These are phyloP conservation scores for Corydoras maculifer DNA, from an alignment of 2,113 vertebrate species.

Conservation along the genomic window DNA sequence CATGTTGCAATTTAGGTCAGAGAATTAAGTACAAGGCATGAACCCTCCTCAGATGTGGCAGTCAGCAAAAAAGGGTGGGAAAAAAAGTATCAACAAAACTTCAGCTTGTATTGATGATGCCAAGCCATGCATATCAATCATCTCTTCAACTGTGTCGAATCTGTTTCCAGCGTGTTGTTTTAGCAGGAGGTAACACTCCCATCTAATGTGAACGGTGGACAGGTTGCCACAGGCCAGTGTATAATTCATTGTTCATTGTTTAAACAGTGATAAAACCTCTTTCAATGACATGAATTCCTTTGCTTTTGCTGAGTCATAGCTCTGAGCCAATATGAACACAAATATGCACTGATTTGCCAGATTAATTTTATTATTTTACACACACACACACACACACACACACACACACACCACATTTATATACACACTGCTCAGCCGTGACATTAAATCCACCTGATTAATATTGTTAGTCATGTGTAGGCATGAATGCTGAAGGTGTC, in stretches of 20 bases:
- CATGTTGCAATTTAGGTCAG: constrained; percentile 24
- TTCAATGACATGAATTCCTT: constrained; percentile 44
- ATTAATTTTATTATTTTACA: too few species aligned
- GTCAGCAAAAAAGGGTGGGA: constrained; percentile 11
- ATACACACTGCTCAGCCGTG: not conserved
- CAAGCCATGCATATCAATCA: constrained; percentile 35
- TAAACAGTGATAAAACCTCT: constrained; percentile 41
- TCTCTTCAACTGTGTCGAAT: constrained; percentile 28
- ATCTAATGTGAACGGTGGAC: constrained; percentile 36
- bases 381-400: too few species aligned
- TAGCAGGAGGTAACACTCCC: constrained; percentile 35
- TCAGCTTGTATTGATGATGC: constrained; percentile 20
- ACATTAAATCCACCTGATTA: too few species aligned
- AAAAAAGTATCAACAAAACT: constrained; percentile 32
- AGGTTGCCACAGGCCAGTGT: constrained; percentile 49
- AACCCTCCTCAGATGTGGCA: constrained; percentile 27
- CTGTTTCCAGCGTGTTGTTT: constrained; percentile 35
- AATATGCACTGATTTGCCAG: not conserved
- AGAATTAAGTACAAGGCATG: constrained; percentile 20
- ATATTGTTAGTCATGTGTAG: too few species aligned
- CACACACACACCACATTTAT: not conserved
- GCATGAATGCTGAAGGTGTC: too few species aligned
- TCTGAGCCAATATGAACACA: constrained; percentile 41
- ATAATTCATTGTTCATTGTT: constrained; percentile 40
- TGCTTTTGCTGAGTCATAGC: constrained; percentile 30